Evolutionary conservation across 2,113 vertebrate genomes (phyloP), one percentile per base, ranked within the genome.

Genomic region (Microcebus tavaratra): DNA sequence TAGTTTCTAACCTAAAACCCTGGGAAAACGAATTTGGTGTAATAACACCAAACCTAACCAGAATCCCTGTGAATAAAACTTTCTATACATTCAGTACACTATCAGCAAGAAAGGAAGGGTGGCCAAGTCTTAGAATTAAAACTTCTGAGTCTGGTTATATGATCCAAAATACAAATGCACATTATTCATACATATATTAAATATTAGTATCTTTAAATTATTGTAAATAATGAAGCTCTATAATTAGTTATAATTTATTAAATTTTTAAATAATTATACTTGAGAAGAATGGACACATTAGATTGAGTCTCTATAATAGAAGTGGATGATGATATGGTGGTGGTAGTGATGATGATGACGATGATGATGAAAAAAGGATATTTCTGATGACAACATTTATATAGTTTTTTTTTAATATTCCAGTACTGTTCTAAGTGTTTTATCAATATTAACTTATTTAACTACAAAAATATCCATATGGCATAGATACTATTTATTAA

Each of bases 1-100:
- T 63, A 63, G 76, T 96, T 98, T 97, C 85, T 97, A 97, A 96
- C 79, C 81, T 87, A 96, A 98, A 98, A 93, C 57, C 95, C 39
- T 98, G 72, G 88, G 59, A 94, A 96, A 95, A 88, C 48, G 96
- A 67, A 97, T 89, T 96, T 61, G 34, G 55, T 96, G 72, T 57
- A 97, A 92, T 45, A 86, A 96, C 36, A 97, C 29, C 11, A 96
- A 94, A 95, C 42, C 73, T 42, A 96, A 86, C 75, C 17, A 79
- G 94, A 98, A 96, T 98, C 94, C 96, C 91, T 68, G 89, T 75
- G 45, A 70, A 79, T 83, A 82, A 97, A 93, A 48, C 61, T 95
- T 97, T 95, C 76, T 45, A 94, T 73, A 96, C 86, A 94, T 2
- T 63, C 53, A 72, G 21, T 8, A 31, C 13, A 48, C 25, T 65